Conservation (phyloP, 2,113 vertebrate genomes). For the Coptodon rendalli region DNA sequence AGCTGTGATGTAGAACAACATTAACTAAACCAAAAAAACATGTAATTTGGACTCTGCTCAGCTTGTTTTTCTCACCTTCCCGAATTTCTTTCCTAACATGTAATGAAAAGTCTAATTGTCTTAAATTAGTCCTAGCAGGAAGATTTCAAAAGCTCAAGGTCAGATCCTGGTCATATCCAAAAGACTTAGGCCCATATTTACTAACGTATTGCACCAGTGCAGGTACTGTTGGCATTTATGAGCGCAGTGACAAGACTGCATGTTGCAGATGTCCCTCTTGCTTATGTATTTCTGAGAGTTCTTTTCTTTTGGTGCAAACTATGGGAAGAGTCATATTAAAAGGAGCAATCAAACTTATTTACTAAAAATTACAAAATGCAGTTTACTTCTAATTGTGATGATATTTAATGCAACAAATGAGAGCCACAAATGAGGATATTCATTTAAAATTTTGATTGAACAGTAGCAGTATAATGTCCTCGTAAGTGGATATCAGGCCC, state of each 20-base stretch:
- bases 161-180: constrained; percentile 61
- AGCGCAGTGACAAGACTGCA: neutral
- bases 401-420: neutral
- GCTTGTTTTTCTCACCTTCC: neutral
- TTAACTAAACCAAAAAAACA: neutral
- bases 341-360: neutral
- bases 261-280: neutral
- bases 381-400: neutral
- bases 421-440: too few relatives aligned
- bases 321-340: neutral
- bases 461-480: too few relatives aligned
- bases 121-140: constrained; percentile 20
- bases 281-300: neutral
- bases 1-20: neutral
- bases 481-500: too few relatives aligned
- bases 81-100: neutral
- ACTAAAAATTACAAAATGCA: neutral
- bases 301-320: neutral
- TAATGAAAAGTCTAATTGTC: neutral
- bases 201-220: neutral
- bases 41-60: neutral
- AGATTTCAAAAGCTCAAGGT: constrained; percentile 74
- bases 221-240: neutral
- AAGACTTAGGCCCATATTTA: constrained; percentile 58
- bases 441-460: too few relatives aligned